Conservation (phyloP, 2,888 invertebrate species). For the Microchrysa polita region DNA sequence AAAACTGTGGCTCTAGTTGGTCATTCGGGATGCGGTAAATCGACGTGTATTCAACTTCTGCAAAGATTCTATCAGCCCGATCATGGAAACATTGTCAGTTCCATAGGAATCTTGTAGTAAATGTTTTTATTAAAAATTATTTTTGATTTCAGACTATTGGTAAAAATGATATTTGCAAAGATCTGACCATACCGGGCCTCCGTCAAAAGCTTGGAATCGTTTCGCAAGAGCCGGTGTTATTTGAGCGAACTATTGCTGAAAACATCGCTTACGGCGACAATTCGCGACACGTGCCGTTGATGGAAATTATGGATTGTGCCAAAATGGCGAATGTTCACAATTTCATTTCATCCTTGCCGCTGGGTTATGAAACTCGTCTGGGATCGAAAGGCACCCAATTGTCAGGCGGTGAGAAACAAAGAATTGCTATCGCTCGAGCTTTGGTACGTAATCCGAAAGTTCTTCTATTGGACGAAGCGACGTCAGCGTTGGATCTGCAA, state of each 20-base stretch:
- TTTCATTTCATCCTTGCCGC: constrained; percentile 77
- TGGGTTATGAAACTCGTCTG: constrained; percentile 80
- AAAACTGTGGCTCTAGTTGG: constrained; percentile 79
- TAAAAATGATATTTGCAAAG: constrained; percentile 39
- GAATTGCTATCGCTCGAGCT: constrained; percentile 85
- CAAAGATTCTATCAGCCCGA: constrained; percentile 68
- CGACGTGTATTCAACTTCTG: constrained; percentile 79
- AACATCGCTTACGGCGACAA: constrained; percentile 91
- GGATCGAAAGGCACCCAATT: constrained; percentile 82
- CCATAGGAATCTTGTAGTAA: too few relatives aligned
- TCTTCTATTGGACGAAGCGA: constrained; percentile 80
- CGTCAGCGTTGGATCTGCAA: constrained; percentile 81
- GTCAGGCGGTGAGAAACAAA: constrained; percentile 88
- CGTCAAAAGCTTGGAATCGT: constrained; percentile 82
- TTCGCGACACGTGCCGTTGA: constrained; percentile 70
- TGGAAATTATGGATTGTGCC: constrained; percentile 78
- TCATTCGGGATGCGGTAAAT: constrained; percentile 83
- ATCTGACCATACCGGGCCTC: constrained; percentile 58
- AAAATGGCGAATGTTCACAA: constrained; percentile 82
- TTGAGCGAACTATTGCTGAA: constrained; percentile 82
- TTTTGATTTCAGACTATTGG: constrained; percentile 22
- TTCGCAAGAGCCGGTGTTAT: constrained; percentile 86
- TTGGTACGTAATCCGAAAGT: constrained; percentile 78
- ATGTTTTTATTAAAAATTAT: background rate
- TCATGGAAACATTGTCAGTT: constrained; percentile 66